Base-by-base conservation (phyloP, 2,113 vertebrate genomes). In the Camarhynchus parvulus region DNA sequence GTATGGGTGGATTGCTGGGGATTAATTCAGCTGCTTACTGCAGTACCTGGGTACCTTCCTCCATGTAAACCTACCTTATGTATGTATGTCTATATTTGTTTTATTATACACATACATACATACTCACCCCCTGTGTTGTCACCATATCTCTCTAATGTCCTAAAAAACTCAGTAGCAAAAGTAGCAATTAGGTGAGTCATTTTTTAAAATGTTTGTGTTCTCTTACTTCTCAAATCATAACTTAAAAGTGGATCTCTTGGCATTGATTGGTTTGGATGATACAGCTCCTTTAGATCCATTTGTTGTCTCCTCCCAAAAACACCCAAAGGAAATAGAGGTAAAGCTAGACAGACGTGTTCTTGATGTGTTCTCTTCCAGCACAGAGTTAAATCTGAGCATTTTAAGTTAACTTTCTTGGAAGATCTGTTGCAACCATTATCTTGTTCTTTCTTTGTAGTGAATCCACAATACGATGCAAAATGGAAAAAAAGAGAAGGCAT, bases 361-460 rank as follows among this genome's bases (percentile, higher is more conserved):
- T 92, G 74, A 58, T 55, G 7, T 82, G 93, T 96, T 96, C 76
- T 89, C 73, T 55, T 44, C 76, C 68, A 78, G 93, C 86, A n/a
- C 81, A 23, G 87, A 89, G 88, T 73, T 94, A 89, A 84, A 61
- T 70, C 90, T 50, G 61, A 66, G n/a, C 80, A 46, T 92, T 64
- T 62, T 50, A 20, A 95, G 94, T 96, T 72, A 90, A 53, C 92
- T 95, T 94, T 88, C 76, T 70, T 94, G 74, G 96, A 98, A 98
- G 97, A 97, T 97, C 98, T 98, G 98, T 97, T 98, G 99, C 99
- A 99, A 99, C 99, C 98, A 99, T 99, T 99, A 99, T 99, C 98
- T 96, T 98, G 90, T 97, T 98, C 97, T 97, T 98, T 98, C 92
- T 96, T 94, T 93, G 95, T 97, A 96, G 92, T 98, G 97, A 98